These are phyloP conservation scores for Aricia agestis DNA, from an alignment of 1,140 invertebrate genomes.

Conservation along the genomic window DNA sequence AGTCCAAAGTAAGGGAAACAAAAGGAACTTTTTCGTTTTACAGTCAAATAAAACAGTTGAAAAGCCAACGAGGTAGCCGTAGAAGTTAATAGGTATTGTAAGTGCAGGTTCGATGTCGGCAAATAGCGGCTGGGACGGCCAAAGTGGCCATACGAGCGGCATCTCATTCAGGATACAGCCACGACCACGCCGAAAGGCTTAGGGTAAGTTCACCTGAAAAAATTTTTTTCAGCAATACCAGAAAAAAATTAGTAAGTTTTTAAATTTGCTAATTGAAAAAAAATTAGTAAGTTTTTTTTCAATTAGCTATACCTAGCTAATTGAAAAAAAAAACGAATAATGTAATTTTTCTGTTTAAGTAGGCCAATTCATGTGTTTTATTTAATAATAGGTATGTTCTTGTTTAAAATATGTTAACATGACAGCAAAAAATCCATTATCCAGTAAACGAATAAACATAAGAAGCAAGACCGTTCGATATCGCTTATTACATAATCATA, in stretches of 20 bases:
- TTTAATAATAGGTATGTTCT: too few species aligned
- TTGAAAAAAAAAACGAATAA: too few species aligned
- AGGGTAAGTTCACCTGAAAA: neutral
- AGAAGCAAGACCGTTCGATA: neutral
- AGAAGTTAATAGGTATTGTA: constrained; percentile 22
- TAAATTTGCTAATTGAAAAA: too few species aligned
- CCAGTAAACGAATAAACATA: neutral
- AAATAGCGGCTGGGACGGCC: constrained; percentile 43
- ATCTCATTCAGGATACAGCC: constrained; percentile 43
- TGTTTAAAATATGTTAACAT: too few species aligned
- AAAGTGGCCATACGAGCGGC: constrained; percentile 52
- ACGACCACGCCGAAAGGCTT: constrained; percentile 23
- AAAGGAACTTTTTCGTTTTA: neutral
- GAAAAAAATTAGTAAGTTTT: neutral
- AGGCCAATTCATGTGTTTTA: too few species aligned
- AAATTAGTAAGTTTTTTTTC: too few species aligned
- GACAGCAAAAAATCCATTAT: neutral
- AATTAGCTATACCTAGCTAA: too few species aligned
- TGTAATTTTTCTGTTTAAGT: too few species aligned
- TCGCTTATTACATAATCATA: neutral
- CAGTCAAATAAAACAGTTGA: neutral
- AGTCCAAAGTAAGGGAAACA: neutral
- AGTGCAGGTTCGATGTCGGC: constrained; percentile 49
- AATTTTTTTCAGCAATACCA: neutral
- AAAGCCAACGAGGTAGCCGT: neutral